A percentile compares a stretch with the other conserved stretches of the same genome.
Evolutionary conservation across 2,113 vertebrate species (phyloP).

Genomic region (Ellobius talpinus): DNA sequence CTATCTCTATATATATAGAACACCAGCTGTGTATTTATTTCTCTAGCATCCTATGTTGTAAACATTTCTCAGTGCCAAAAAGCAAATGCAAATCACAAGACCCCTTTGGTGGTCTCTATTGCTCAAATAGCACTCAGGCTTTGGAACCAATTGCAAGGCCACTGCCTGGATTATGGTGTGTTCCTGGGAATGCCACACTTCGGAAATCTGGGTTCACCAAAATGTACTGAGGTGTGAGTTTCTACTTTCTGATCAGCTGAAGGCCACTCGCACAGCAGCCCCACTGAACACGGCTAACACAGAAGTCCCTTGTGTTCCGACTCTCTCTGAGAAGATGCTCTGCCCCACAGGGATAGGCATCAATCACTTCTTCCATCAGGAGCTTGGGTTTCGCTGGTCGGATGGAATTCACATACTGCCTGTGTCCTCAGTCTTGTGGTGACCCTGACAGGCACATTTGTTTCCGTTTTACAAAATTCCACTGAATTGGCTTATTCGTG

Average conservation of each 20-base stretch:
- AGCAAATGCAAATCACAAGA: background rate
- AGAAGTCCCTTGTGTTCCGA: too few relatives aligned
- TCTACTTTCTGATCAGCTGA: background rate
- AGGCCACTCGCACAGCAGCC: background rate
- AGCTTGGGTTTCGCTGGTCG: background rate
- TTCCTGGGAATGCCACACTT: background rate
- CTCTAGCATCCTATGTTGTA: background rate
- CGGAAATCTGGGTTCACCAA: background rate
- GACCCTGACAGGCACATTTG: background rate
- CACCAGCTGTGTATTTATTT: background rate
- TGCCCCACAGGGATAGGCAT: background rate
- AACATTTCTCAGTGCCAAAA: conserved; percentile 3
- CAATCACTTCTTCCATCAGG: background rate
- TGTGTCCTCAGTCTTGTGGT: background rate
- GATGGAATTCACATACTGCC: background rate
- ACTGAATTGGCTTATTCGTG: background rate
- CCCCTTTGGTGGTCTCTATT: background rate
- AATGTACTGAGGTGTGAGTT: background rate
- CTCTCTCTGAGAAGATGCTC: background rate
- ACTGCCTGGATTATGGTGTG: background rate
- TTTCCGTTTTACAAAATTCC: conserved; percentile 23
- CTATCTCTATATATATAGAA: too few relatives aligned
- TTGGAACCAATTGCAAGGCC: background rate
- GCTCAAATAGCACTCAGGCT: background rate
- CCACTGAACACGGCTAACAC: background rate